A percentile compares a stretch with the other conserved stretches of the same genome.
Conservation (phyloP, 2,888 invertebrate species). For the Panzeria rudis region DNA sequence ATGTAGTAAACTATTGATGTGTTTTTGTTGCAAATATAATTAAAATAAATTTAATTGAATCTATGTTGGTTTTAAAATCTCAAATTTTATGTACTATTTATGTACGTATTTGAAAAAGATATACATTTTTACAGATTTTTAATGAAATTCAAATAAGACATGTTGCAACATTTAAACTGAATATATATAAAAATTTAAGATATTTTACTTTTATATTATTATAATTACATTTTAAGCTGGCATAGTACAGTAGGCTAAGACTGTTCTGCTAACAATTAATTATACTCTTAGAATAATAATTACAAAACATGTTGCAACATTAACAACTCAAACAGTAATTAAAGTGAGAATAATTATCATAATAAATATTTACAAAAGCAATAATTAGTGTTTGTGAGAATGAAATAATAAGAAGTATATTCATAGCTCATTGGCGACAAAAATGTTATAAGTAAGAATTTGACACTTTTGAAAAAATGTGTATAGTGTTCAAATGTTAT, state of each 20-base stretch:
- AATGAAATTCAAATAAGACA: constrained; percentile 34
- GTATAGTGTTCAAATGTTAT: too few species aligned
- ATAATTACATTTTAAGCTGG: constrained; percentile 16
- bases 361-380: constrained; percentile 1
- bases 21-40: constrained; percentile 61
- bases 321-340: constrained; percentile 48
- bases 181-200: not conserved
- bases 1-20: constrained; percentile 28
- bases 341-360: constrained; percentile 33
- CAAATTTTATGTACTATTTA: constrained; percentile 36
- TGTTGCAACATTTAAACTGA: not conserved
- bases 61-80: constrained; percentile 52
- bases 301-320: constrained; percentile 51
- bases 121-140: constrained; percentile 35
- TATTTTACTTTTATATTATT: constrained; percentile 1
- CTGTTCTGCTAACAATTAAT: not conserved
- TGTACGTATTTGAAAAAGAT: not conserved
- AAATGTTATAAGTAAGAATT: not conserved
- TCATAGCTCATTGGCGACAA: not conserved
- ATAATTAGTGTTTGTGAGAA: constrained; percentile 7
- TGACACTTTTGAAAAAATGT: too few species aligned
- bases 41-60: constrained; percentile 68
- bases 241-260: not conserved
- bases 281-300: not conserved
- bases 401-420: not conserved